Percentiles rank a stretch among this genome's conserved stretches.
phyloP scores from a whole-genome alignment of 2,888 invertebrate species.

The Brenthis hecate region DNA sequence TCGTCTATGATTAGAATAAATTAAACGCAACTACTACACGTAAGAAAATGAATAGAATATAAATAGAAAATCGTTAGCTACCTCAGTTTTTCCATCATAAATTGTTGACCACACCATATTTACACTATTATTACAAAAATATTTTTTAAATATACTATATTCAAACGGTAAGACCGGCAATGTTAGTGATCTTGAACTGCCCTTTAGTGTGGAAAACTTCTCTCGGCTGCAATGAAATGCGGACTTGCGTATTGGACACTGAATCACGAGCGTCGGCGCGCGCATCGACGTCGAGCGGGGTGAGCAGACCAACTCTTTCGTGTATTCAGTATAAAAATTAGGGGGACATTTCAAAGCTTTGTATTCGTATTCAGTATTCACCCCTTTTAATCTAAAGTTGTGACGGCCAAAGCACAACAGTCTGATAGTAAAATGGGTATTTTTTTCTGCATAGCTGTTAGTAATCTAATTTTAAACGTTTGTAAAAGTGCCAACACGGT shows the following conservation, averaged over 20 bases:
- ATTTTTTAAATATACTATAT: constrained; percentile 11
- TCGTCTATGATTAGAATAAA: constrained; percentile 6
- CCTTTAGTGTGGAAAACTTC: constrained; percentile 75
- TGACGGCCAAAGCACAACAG: not conserved
- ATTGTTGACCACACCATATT: constrained; percentile 43
- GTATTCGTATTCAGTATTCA: constrained; percentile 7
- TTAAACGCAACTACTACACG: constrained; percentile 7
- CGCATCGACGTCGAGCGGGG: constrained; percentile 18
- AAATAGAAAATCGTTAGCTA: constrained; percentile 41
- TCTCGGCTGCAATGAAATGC: constrained; percentile 63
- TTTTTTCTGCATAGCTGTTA: constrained; percentile 30
- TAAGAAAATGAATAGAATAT: constrained; percentile 15
- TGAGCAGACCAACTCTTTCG: constrained; percentile 6
- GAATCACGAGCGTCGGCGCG: constrained; percentile 60
- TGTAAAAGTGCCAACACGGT: constrained; percentile 39
- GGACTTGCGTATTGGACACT: constrained; percentile 70
- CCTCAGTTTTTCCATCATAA: constrained; percentile 51
- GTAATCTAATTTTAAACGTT: constrained; percentile 36
- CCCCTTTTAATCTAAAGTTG: not conserved
- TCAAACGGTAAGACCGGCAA: constrained; percentile 59
- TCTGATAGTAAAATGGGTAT: constrained; percentile 18
- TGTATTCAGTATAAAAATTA: constrained; percentile 2
- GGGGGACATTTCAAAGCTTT: constrained; percentile 1
- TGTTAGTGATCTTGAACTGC: constrained; percentile 81
- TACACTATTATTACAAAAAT: constrained; percentile 12